Percentiles rank a stretch among this genome's conserved stretches.
Evolutionary conservation across 64 coral and sea anemone species (phyloP).

Genomic region (Pocillopora damicornis): DNA sequence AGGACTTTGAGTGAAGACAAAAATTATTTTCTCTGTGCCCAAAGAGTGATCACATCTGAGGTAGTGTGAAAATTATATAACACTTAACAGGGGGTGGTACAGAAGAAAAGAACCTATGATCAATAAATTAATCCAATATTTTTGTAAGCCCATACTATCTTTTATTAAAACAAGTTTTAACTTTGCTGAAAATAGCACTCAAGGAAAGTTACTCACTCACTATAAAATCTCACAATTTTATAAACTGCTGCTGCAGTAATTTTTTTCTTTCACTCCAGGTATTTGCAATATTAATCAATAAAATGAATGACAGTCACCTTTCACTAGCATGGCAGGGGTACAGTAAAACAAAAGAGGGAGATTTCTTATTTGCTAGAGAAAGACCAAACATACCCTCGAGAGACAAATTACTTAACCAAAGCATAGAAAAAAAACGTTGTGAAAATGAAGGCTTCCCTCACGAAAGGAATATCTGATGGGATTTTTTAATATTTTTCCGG

Average conservation of each 20-base stretch:
- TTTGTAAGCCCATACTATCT: not conserved
- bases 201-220: not conserved
- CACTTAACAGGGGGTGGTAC: not conserved
- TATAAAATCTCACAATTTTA: not conserved
- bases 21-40: not conserved
- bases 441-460: not conserved
- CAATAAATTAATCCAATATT: not conserved
- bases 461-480: not conserved
- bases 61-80: not conserved
- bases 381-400: not conserved
- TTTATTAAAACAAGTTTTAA: not conserved
- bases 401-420: not conserved
- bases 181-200: not conserved
- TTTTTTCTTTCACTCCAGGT: not conserved
- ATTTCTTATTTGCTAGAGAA: slow-evolving; percentile 1
- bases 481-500: too few relatives aligned
- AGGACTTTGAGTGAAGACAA: not conserved
- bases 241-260: not conserved
- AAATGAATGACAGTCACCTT: not conserved
- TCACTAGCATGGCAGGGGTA: not conserved
- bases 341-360: not conserved
- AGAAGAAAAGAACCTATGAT: not conserved
- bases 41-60: not conserved
- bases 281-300: too few relatives aligned
- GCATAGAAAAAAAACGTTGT: not conserved